Conservation (phyloP, 2,113 vertebrate species). For the Takifugu bimaculatus region DNA sequence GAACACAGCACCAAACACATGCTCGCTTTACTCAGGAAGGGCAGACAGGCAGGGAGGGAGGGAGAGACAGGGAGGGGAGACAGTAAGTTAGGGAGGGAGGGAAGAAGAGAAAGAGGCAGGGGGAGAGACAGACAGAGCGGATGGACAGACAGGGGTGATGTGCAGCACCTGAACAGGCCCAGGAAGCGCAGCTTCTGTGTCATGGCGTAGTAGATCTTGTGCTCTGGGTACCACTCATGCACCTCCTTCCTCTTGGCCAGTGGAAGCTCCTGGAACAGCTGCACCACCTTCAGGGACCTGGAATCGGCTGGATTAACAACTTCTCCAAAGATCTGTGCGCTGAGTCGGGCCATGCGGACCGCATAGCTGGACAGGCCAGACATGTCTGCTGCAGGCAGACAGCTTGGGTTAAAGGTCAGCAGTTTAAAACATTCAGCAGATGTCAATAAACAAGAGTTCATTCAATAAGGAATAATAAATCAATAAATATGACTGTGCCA, state of each 20-base stretch:
- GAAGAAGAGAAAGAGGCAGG: not conserved
- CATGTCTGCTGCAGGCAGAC: constrained; percentile 65
- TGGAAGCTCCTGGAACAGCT: constrained; percentile 87
- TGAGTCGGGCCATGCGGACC: constrained; percentile 86
- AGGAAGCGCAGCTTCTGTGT: constrained; percentile 85
- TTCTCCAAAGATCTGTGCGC: constrained; percentile 88
- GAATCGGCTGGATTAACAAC: constrained; percentile 83
- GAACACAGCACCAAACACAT: not conserved
- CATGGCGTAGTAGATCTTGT: constrained; percentile 84
- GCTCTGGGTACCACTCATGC: constrained; percentile 90
- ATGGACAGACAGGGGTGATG: not conserved
- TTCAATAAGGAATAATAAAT: no score
- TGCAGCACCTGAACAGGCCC: constrained; percentile 88
- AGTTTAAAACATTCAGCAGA: no score
- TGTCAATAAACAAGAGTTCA: no score
- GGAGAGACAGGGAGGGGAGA: no score
- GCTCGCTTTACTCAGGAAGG: not conserved
- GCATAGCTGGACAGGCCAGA: constrained; percentile 83
- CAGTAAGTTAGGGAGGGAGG: no score
- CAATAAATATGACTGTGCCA: no score
- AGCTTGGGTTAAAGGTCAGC: no score
- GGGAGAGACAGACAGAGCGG: not conserved
- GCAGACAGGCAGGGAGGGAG: no score
- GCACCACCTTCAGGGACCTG: constrained; percentile 91
- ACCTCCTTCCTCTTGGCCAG: constrained; percentile 83